Evolutionary conservation across 2,113 vertebrate species (phyloP).

Genomic region (Loxodonta africana): DNA sequence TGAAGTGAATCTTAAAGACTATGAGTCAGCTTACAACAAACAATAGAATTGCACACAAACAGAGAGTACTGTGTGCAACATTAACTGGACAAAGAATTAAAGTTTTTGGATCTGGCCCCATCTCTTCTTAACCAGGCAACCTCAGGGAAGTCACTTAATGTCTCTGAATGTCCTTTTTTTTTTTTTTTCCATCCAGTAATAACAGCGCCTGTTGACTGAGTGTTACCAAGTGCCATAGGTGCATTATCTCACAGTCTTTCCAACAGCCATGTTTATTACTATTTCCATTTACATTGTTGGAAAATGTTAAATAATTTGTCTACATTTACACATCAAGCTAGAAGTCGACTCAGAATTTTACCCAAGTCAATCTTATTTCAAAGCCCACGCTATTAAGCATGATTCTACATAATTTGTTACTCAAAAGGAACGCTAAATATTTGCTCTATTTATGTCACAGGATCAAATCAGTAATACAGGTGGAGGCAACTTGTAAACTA

Average conservation of each 20-base stretch:
- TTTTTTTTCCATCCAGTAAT: not conserved
- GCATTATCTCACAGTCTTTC: not conserved
- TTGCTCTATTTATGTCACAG: not conserved
- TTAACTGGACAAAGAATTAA: too few species aligned
- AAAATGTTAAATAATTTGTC: not conserved
- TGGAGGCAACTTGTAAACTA: not conserved
- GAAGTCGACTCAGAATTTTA: not conserved
- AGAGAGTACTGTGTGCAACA: not conserved
- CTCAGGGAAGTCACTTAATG: fast-evolving
- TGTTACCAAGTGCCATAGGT: too few species aligned
- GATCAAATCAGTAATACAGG: not conserved
- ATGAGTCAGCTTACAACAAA: not conserved
- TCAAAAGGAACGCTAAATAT: too few species aligned
- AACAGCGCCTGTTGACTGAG: not conserved
- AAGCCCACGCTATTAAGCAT: not conserved
- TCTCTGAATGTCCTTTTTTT: not conserved
- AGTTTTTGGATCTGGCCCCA: not conserved
- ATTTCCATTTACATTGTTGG: not conserved
- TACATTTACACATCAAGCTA: not conserved
- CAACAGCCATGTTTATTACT: not conserved
- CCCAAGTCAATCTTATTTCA: not conserved
- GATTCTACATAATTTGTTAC: not conserved
- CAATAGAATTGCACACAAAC: too few species aligned
- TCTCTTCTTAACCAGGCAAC: not conserved
- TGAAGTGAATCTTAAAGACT: not conserved